Base-by-base conservation (phyloP, 1,140 invertebrate genomes). In the Sminthurides bifidus region DNA sequence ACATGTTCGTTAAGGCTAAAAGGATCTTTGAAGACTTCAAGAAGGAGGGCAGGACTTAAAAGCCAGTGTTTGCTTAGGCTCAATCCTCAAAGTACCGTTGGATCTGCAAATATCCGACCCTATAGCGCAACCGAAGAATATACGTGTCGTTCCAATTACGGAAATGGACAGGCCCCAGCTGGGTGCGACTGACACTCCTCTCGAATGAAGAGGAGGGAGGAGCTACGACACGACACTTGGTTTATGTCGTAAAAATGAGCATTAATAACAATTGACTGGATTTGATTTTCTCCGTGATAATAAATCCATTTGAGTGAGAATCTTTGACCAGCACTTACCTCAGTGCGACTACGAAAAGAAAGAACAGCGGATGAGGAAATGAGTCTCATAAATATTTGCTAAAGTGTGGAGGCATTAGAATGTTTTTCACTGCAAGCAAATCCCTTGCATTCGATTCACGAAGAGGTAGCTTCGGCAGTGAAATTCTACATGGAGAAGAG, bases 71-170 rank as follows among this genome's bases (percentile, higher is more conserved):
- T 37, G 10, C 33, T 17, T 37, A 37, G 10, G 10, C 33, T 37
- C 33, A 37, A 12, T 37, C 33, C 33, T 17, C 10, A 12, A 12
- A 12, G 17, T 37, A 17, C 33, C 33, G 12, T 37, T 35, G 33
- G n/a, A 10, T 35, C 8, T 35, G 8, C n/a, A 8, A 10, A 35
- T 35, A 35, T n/a, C n/a, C 33, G n/a, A n/a, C 33, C 33, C 33
- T n/a, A 48, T 75, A 75, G 61, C 76, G 74, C 59, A 76, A 75
- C 74, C 74, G 76, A n/a, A 75, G 74, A 73, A 75, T 15, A 37
- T 37, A 17, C 17, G 33, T 12, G 33, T 37, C 33, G 33, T 37
- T 17, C 12, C 33, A 37, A 12, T 37, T 17, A 17, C 10, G 17
- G 17, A 37, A 37, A 37, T 17, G 17, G 17, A 37, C 33, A 12